Evolutionary conservation across 2,888 invertebrate species (phyloP).

Genomic region (Dione juno): DNA sequence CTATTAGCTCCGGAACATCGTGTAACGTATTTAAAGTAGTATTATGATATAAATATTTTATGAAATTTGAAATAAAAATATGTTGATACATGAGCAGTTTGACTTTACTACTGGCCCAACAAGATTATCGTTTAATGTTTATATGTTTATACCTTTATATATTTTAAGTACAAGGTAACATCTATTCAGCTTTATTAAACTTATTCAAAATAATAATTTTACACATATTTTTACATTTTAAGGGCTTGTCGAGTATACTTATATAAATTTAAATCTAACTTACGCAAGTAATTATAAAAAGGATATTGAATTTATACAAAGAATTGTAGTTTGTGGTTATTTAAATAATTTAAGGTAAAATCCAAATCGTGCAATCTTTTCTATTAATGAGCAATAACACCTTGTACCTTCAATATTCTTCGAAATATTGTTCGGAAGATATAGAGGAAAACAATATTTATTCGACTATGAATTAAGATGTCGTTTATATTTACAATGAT

Average conservation of each 20-base stretch:
- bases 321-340: conserved; percentile 28
- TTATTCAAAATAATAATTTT: too few relatives aligned
- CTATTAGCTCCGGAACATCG: background rate
- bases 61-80: conserved; percentile 28
- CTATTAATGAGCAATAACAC: conserved; percentile 38
- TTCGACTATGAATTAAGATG: background rate
- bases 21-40: conserved; percentile 11
- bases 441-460: conserved; percentile 37
- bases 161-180: background rate
- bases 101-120: conserved; percentile 27
- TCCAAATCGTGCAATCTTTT: conserved; percentile 43
- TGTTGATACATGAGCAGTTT: conserved; percentile 32
- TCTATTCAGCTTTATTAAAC: background rate
- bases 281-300: conserved; percentile 5
- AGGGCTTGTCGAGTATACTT: background rate
- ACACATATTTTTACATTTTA: background rate
- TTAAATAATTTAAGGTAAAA: conserved; percentile 26
- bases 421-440: conserved; percentile 38
- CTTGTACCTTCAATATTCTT: conserved; percentile 41
- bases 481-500: background rate
- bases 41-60: conserved; percentile 2
- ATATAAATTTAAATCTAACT: background rate
- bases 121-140: background rate
- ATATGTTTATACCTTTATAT: background rate
- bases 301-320: conserved; percentile 13